Percentiles rank a stretch among this genome's conserved stretches.
Conservation (phyloP, 2,113 vertebrate genomes). For the Rhabdornis inornatus region DNA sequence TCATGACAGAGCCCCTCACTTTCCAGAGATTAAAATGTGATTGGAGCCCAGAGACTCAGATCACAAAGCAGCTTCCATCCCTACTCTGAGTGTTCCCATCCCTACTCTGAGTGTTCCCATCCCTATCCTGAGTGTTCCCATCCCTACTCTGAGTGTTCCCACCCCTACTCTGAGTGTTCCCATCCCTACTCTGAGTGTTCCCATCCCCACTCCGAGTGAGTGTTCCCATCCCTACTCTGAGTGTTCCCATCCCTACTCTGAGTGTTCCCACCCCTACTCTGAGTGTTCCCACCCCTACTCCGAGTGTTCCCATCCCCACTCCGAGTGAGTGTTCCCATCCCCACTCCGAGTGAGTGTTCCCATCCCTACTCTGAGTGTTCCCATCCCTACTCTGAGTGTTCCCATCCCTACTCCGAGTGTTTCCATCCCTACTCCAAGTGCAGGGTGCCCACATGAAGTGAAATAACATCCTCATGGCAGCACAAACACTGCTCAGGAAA, state of each 20-base stretch:
- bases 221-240: too few relatives aligned
- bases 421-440: background rate
- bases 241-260: too few relatives aligned
- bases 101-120: rapidly evolving
- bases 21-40: background rate
- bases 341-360: background rate
- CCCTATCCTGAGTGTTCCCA: too few relatives aligned
- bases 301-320: background rate
- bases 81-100: background rate
- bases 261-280: too few relatives aligned
- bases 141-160: too few relatives aligned
- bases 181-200: too few relatives aligned
- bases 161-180: too few relatives aligned
- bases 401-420: background rate
- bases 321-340: background rate
- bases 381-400: background rate
- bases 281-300: background rate
- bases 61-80: background rate
- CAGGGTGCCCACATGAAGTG: background rate
- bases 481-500: background rate
- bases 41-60: background rate
- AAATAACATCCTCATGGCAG: rapidly evolving
- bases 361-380: background rate
- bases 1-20: background rate
- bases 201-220: too few relatives aligned